A percentile compares a stretch with the other conserved stretches of the same genome.
phyloP scores from a whole-genome alignment of 2,888 invertebrate species.

The Drosophila paucipuncta region DNA sequence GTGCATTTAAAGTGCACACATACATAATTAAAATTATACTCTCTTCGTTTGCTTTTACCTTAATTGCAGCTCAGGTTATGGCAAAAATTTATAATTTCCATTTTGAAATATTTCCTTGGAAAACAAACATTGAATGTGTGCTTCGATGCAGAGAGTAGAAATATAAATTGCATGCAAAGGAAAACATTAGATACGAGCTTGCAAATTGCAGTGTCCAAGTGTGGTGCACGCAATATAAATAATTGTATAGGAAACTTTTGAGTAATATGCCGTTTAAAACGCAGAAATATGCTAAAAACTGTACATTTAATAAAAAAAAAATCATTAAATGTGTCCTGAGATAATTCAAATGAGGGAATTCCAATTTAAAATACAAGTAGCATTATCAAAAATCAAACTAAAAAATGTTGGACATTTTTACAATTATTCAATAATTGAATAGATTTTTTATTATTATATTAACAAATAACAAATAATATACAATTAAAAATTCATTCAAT shows the following conservation, averaged over 20 bases:
- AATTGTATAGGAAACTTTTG: background rate
- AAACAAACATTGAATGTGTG: background rate
- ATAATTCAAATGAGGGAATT: background rate
- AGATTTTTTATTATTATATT: background rate
- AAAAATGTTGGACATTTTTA: background rate
- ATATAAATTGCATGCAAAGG: background rate
- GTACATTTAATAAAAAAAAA: background rate
- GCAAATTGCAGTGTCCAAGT: background rate
- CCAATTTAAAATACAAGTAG: background rate
- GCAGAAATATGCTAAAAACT: background rate
- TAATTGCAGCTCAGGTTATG: conserved; percentile 6
- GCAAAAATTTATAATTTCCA: conserved; percentile 10
- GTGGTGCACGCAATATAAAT: background rate
- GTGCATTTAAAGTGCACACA: conserved; percentile 28
- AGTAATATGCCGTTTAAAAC: background rate
- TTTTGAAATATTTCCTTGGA: conserved; percentile 15
- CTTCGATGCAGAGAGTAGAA: background rate
- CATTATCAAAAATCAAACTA: background rate
- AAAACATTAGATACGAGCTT: background rate
- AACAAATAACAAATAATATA: background rate
- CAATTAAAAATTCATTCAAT: conserved; percentile 13
- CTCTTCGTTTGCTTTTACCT: conserved; percentile 4
- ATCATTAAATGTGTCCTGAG: background rate
- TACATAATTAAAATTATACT: conserved; percentile 65
- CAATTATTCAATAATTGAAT: background rate